Base-by-base conservation (phyloP, 1,140 invertebrate species). In the Sesamia nonagrioides region DNA sequence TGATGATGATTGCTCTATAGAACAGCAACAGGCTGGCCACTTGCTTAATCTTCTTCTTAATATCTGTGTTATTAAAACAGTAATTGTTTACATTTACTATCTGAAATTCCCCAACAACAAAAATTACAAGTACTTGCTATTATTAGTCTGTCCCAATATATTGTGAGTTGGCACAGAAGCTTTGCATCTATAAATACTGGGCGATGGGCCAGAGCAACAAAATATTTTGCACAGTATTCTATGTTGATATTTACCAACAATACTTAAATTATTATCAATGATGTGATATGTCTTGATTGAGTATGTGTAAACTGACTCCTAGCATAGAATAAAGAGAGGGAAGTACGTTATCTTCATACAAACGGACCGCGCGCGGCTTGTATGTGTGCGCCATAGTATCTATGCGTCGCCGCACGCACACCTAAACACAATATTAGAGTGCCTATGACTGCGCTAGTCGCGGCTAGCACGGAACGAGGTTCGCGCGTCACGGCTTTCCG, bases 101-200 rank as follows among this genome's bases (percentile, higher is more conserved):
- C 40, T 18, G 2, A 48, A 37, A 73, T 45, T 75, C 45, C 63
- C 37, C 15, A 52, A 69, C 66, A 60, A 71, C 63, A 80, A 74
- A 77, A 82, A 80, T 77, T 79, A 77, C 72, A 35, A 69, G 58
- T 77, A 73, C 54, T 42, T 48, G 71, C 79, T 87, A 87, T 84
- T 83, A 79, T 72, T 87, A 87, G 81, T 21, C 48, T 73, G 60
- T 81, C 77, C 58, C 68, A 78, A 74, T 81, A 63, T 72, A 52
- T 40, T 73, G 71, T 45, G 79, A 80, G 69, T 85, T 87, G 86
- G 86, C 86, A 87, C 80, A 78, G 60, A 69, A 72, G 58, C 81
- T 37, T 37, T 61, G n/a, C 50, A 58, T 58, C 40, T 75, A 63
- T 18, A 75, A 61, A 61, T 63, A 75, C 42, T 27, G 42, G 35